A percentile compares a stretch with the other conserved stretches of the same genome.
These are phyloP conservation scores for Selenia dentaria DNA, from an alignment of 2,888 invertebrate species.

Conservation along the genomic window DNA sequence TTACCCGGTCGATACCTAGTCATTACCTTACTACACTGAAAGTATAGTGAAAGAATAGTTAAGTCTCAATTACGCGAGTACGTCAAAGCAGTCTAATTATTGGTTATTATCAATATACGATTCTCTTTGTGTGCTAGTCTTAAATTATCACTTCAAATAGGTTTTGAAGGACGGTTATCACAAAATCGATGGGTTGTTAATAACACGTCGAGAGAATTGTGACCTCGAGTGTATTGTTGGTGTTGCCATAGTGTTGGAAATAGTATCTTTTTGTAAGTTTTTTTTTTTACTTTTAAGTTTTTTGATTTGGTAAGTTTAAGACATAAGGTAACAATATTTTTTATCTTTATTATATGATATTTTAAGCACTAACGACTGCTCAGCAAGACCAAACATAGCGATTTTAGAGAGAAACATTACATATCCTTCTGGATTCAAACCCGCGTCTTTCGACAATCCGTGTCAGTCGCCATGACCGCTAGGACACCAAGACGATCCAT, in stretches of 20 bases:
- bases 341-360: too few species aligned
- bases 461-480: too few species aligned
- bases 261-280: too few species aligned
- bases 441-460: too few species aligned
- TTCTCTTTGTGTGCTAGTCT: constrained; percentile 26
- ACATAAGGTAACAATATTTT: too few species aligned
- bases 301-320: too few species aligned
- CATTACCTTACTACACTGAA: constrained; percentile 1
- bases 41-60: constrained; percentile 4
- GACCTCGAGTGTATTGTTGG: constrained; percentile 4
- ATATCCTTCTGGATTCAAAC: too few species aligned
- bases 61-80: constrained; percentile 8
- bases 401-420: too few species aligned
- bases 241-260: constrained; percentile 1
- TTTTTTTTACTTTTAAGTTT: too few species aligned
- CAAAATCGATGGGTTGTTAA: constrained; percentile 33
- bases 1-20: not conserved
- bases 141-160: constrained; percentile 38
- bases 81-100: constrained; percentile 15
- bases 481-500: too few species aligned
- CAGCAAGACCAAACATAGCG: too few species aligned
- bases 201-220: constrained; percentile 1
- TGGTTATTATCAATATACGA: constrained; percentile 1
- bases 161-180: constrained; percentile 28
- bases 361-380: too few species aligned